Percentiles rank a stretch among this genome's conserved stretches.
Conservation (phyloP, 2,113 vertebrate species). For the Ceyx margarethae region DNA sequence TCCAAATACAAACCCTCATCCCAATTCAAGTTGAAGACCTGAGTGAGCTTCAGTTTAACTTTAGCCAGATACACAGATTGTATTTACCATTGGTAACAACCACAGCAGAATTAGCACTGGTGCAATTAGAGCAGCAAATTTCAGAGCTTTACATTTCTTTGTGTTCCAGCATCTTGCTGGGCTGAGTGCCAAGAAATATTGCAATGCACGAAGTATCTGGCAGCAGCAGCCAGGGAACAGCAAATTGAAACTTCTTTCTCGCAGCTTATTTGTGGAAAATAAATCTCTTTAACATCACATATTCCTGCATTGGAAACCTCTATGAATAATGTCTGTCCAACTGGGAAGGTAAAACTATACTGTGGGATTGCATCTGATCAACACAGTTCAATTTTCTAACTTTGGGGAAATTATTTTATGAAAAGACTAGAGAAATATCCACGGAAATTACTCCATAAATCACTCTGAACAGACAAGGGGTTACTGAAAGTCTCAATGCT, state of each 20-base stretch:
- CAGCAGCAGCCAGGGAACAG: background rate
- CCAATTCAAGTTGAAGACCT: background rate
- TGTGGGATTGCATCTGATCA: background rate
- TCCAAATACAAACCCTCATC: background rate
- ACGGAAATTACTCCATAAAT: background rate
- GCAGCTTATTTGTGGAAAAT: background rate
- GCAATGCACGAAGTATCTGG: rapidly evolving
- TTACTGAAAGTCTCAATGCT: background rate
- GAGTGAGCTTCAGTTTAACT: background rate
- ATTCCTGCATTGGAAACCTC: background rate
- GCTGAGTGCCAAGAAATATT: background rate
- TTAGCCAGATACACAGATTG: background rate
- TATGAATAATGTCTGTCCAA: background rate
- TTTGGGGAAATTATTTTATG: background rate
- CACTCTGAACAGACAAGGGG: background rate
- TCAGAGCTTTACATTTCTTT: background rate
- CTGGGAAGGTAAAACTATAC: background rate
- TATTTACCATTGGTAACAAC: background rate
- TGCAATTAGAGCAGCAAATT: background rate
- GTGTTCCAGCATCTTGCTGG: background rate
- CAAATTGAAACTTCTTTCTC: background rate
- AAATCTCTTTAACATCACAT: background rate
- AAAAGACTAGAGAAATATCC: background rate
- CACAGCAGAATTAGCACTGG: background rate
- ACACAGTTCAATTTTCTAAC: background rate